Base-by-base conservation (phyloP, 2,113 vertebrate genomes). In the Dunckerocampus dactyliophorus region DNA sequence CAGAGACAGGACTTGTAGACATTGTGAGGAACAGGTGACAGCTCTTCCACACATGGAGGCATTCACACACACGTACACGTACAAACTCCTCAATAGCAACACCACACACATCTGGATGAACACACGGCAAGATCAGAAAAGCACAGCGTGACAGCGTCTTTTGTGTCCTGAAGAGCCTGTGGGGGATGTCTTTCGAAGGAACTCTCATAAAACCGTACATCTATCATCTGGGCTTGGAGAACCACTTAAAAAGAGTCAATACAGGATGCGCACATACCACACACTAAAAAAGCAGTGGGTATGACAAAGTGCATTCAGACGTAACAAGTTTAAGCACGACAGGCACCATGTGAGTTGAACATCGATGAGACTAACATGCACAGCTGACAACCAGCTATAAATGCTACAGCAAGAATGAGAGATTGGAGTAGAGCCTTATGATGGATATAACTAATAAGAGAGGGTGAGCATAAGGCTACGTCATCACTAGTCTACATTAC, bases 391-490 rank as follows among this genome's bases (percentile, higher is more conserved):
- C 19, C 20, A 47, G 47, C 43, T 68, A 59, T 15, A 61, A 70
- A 61, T 65, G 63, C 63, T 74, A 71, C 34, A 77, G 73, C 50
- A 80, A 71, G 63, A 67, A 73, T 65, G 65, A 64, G 71, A 72
- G 52, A 68, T 56, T 48, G 1, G 50, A 72, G 86, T 50, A 59
- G 48, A 69, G 46, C 61, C 60, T 69, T 50, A 64, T 92, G 88
- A 91, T 85, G 79, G 69, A 91, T 81, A 66, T 77, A 82, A 77
- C 72, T 77, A 87, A 87, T 85, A 66, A 84, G 72, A 79, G 79
- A 68, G 62, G 76, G 73, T 84, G 74, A 82, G 80, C 81, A 86
- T 75, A 73, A 82, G 84, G 84, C 82, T 81, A 83, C 81, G 76
- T 88, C 84, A 85, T 84, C 83, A 85, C 71, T 59, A 70, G 74